Evolutionary conservation across 2,888 invertebrate species (phyloP).

Genomic region (Trissolcus brochymenae): DNA sequence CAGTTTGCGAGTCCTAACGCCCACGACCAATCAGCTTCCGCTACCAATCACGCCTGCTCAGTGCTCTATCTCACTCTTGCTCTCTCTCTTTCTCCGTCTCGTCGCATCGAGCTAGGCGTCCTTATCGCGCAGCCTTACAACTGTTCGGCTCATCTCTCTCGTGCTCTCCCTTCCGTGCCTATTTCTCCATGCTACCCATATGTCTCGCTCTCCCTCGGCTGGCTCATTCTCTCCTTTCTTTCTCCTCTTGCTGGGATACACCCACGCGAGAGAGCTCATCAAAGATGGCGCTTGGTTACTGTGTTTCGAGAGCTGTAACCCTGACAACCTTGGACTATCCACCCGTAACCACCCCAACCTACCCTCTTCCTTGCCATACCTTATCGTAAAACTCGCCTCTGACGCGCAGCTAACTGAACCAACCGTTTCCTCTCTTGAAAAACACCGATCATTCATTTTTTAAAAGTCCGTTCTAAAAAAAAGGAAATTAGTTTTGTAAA

Average conservation of each 20-base stretch:
- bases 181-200: constrained; percentile 54
- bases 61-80: constrained; percentile 23
- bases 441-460: neutral
- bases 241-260: constrained; percentile 59
- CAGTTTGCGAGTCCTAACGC: constrained; percentile 50
- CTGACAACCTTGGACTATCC: constrained; percentile 75
- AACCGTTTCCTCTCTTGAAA: constrained; percentile 6
- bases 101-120: constrained; percentile 35
- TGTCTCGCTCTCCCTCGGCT: constrained; percentile 43
- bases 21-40: constrained; percentile 62
- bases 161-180: constrained; percentile 57
- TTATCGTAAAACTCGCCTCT: constrained; percentile 19
- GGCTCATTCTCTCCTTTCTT: constrained; percentile 56
- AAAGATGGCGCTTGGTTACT: constrained; percentile 69
- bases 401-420: constrained; percentile 17
- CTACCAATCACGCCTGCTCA: constrained; percentile 60
- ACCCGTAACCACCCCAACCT: constrained; percentile 68
- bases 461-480: neutral
- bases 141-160: constrained; percentile 47
- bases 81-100: constrained; percentile 15
- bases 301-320: constrained; percentile 76
- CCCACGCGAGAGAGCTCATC: constrained; percentile 60
- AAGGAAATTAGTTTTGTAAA: too few species aligned
- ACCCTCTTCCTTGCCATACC: constrained; percentile 9
- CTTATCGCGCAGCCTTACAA: constrained; percentile 44